Conservation (phyloP, 2,113 vertebrate species). For the Heloderma charlesbogerti region DNA sequence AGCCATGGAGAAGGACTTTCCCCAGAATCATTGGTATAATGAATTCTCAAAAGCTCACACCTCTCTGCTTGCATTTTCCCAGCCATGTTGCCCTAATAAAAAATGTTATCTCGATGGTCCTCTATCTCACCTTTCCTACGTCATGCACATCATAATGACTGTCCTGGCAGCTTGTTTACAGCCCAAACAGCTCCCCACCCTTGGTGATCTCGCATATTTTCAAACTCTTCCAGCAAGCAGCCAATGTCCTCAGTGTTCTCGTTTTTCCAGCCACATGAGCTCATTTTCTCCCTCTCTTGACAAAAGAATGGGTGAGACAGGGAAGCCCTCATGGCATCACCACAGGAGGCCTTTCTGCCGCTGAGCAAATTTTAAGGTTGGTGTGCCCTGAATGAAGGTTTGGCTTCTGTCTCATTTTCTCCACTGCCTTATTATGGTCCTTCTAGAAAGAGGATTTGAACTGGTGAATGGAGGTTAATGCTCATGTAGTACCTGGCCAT, state of each 20-base stretch:
- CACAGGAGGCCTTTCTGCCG: background rate
- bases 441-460: slow-evolving; percentile 21
- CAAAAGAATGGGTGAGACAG: background rate
- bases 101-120: background rate
- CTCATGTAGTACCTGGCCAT: background rate
- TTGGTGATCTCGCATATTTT: background rate
- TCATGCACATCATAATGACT: background rate
- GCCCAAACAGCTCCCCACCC: background rate
- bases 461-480: slow-evolving; percentile 15
- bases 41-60: background rate
- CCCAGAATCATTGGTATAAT: background rate
- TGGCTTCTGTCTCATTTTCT: slow-evolving; percentile 25
- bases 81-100: background rate
- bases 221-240: background rate
- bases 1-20: background rate
- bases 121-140: background rate
- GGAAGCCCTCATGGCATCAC: background rate
- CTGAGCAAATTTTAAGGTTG: slow-evolving; percentile 20
- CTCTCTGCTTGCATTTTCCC: background rate
- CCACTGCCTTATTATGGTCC: background rate
- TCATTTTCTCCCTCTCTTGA: background rate
- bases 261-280: background rate
- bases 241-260: background rate
- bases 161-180: background rate
- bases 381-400: background rate